Evolutionary conservation across 2,888 invertebrate genomes (phyloP).

Genomic region (Parapristionchus giblindavisi): DNA sequence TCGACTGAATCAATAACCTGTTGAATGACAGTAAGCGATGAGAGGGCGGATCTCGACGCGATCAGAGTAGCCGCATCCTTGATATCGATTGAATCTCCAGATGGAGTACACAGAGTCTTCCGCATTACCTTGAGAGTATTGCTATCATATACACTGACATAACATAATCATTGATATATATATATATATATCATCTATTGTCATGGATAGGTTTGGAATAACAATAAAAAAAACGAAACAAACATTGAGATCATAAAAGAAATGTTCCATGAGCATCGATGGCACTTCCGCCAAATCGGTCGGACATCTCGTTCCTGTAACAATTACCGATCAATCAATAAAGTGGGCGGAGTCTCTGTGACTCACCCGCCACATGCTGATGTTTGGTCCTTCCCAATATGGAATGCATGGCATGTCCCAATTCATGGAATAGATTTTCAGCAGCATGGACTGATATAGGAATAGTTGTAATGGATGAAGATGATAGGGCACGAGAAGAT

Average conservation of each 20-base stretch:
- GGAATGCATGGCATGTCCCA: constrained; percentile 98
- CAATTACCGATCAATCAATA: not conserved
- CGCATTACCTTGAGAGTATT: constrained; percentile 43
- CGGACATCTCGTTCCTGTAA: constrained; percentile 86
- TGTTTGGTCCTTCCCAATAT: constrained; percentile 93
- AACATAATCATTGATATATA: not conserved
- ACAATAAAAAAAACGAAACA: not conserved
- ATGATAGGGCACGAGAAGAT: not conserved
- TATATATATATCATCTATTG: not conserved
- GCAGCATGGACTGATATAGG: constrained; percentile 82
- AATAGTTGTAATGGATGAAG: constrained; percentile 22
- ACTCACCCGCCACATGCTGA: constrained; percentile 85
- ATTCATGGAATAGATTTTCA: constrained; percentile 97
- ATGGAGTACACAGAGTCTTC: constrained; percentile 70
- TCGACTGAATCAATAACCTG: too few relatives aligned
- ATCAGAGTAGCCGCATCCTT: constrained; percentile 83
- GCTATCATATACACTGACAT: too few relatives aligned
- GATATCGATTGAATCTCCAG: constrained; percentile 84
- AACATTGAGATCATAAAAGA: constrained; percentile 80
- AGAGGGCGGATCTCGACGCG: constrained; percentile 85
- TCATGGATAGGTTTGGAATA: not conserved
- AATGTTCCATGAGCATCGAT: constrained; percentile 97
- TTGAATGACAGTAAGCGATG: constrained; percentile 58
- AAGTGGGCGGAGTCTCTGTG: not conserved
- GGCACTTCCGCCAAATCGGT: constrained; percentile 98